Evolutionary conservation across 2,888 invertebrate species (phyloP).

Genomic region (Adineta ricciae): DNA sequence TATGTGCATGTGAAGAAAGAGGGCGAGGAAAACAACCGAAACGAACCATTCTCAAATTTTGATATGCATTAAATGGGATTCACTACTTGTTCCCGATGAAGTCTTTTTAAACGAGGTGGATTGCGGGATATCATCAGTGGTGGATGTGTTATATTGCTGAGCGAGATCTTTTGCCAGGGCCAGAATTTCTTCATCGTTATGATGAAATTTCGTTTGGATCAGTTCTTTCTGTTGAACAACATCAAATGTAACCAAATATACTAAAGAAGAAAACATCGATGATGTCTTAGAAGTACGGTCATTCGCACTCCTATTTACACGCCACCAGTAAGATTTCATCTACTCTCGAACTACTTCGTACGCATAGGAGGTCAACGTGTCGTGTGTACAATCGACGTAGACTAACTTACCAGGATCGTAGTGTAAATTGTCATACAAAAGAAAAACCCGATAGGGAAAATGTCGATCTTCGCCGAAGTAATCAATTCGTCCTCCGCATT

Average conservation of each 20-base stretch:
- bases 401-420: conserved; percentile 75
- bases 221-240: neutral
- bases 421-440: conserved; percentile 88
- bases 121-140: neutral
- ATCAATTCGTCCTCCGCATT: conserved; percentile 71
- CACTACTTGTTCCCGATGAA: neutral
- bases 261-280: neutral
- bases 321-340: too few relatives aligned
- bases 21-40: neutral
- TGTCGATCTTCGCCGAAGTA: conserved; percentile 80
- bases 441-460: conserved; percentile 69
- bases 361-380: too few relatives aligned
- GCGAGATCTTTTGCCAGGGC: neutral
- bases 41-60: neutral
- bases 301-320: too few relatives aligned
- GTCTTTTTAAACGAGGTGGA: neutral
- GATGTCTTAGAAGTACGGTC: too few relatives aligned
- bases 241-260: conserved; percentile 11
- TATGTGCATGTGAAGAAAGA: neutral
- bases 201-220: conserved; percentile 6
- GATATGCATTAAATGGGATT: neutral
- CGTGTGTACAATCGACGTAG: too few relatives aligned
- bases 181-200: neutral
- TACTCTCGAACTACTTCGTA: too few relatives aligned
- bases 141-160: neutral